Percentiles rank a stretch among this genome's conserved stretches.
phyloP scores from a whole-genome alignment of 2,888 invertebrate species.

The Catocala nupta region DNA sequence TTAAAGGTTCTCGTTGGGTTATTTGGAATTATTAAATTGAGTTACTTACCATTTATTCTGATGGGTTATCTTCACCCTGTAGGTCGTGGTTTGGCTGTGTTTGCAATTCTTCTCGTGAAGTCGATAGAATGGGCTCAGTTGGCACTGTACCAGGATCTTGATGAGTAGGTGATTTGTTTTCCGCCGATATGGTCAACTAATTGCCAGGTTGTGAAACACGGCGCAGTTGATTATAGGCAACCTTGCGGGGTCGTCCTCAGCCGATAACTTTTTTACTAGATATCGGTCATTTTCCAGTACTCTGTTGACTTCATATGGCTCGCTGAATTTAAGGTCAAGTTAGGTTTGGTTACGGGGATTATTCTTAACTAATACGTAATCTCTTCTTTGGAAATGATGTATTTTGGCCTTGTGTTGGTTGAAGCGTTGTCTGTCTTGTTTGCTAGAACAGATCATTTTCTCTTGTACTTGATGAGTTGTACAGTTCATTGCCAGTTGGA shows the following conservation, averaged over 20 bases:
- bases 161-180: no score
- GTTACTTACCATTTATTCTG: no score
- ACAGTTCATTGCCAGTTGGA: conserved; percentile 18
- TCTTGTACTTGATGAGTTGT: conserved; percentile 21
- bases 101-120: no score
- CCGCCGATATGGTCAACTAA: no score
- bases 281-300: conserved; percentile 7
- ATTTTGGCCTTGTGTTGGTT: conserved; percentile 15
- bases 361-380: conserved; percentile 23
- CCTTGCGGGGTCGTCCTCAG: conserved; percentile 15
- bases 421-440: conserved; percentile 14
- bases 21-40: no score
- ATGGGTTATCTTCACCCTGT: no score
- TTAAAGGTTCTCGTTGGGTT: no score
- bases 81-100: no score
- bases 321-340: conserved; percentile 27
- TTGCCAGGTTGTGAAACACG: conserved; percentile 30
- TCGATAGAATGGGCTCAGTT: no score
- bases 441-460: conserved; percentile 10
- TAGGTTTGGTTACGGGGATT: conserved; percentile 26
- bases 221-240: conserved; percentile 26
- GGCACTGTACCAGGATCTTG: no score
- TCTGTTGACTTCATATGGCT: conserved; percentile 14
- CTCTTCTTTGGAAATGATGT: conserved; percentile 15
- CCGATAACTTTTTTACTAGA: background rate